Conservation (phyloP, 2,888 invertebrate species). For the Actias luna region DNA sequence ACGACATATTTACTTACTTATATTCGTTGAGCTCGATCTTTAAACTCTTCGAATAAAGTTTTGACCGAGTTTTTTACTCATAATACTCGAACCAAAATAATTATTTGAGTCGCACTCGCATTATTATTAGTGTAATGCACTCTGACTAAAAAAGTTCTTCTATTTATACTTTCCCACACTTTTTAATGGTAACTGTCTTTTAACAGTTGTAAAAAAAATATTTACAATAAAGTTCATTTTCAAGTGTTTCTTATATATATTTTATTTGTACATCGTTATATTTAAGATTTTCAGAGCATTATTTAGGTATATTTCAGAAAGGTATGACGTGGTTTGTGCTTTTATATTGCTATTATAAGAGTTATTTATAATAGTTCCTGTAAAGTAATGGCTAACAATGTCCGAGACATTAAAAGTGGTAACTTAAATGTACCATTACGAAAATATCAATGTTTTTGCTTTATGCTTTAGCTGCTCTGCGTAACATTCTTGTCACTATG, state of each 20-base stretch:
- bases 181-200: not conserved
- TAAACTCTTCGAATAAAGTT: not conserved
- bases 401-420: not conserved
- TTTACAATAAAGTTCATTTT: not conserved
- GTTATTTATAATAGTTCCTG: not conserved
- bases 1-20: not conserved
- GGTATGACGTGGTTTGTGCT: too few relatives aligned
- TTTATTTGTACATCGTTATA: too few relatives aligned
- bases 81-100: not conserved
- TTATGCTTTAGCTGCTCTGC: constrained; percentile 7
- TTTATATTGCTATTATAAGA: too few relatives aligned
- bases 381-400: not conserved
- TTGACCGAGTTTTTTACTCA: not conserved
- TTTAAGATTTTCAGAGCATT: too few relatives aligned
- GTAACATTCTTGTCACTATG: constrained; percentile 15
- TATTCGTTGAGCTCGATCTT: not conserved
- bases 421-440: not conserved
- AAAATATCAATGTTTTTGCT: not conserved
- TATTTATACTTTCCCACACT: constrained; percentile 9
- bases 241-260: too few relatives aligned
- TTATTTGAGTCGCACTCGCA: not conserved
- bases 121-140: constrained; percentile 35
- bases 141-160: constrained; percentile 13
- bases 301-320: too few relatives aligned
- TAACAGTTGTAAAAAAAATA: not conserved